These are phyloP conservation scores for Esox niger DNA, from an alignment of 2,113 vertebrate genomes.

Conservation along the genomic window DNA sequence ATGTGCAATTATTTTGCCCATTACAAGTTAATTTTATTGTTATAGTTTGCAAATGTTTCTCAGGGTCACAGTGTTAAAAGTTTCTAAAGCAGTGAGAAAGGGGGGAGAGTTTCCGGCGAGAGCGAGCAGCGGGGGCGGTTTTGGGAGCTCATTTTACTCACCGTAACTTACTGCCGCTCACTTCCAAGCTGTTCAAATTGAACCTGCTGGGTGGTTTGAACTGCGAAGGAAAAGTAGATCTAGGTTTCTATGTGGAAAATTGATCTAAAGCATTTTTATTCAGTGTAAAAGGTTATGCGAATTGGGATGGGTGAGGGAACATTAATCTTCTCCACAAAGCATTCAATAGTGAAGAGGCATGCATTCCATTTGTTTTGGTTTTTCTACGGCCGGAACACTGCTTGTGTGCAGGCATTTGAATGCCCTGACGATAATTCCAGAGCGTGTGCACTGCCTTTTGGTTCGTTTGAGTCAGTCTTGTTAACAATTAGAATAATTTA, in stretches of 20 bases:
- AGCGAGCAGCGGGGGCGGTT: constrained; percentile 32
- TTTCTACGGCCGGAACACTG: constrained; percentile 34
- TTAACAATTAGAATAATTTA: constrained; percentile 30
- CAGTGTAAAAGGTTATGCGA: constrained; percentile 63
- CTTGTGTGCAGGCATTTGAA: neutral
- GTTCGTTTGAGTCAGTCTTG: neutral
- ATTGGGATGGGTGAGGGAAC: constrained; percentile 62
- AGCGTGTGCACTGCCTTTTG: constrained; percentile 1
- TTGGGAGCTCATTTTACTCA: constrained; percentile 56
- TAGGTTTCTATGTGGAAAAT: constrained; percentile 63
- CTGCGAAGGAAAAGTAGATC: constrained; percentile 58
- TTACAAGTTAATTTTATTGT: constrained; percentile 84
- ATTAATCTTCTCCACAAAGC: constrained; percentile 56
- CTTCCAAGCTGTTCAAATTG: constrained; percentile 63
- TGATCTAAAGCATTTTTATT: constrained; percentile 62
- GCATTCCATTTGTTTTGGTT: constrained; percentile 32
- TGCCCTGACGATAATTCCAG: neutral
- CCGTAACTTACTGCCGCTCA: constrained; percentile 42
- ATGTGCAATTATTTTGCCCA: constrained; percentile 82
- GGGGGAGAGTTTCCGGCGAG: constrained; percentile 55
- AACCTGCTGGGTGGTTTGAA: constrained; percentile 71
- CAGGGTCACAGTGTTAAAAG: constrained; percentile 76
- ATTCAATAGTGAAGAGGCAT: constrained; percentile 40
- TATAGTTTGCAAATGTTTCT: constrained; percentile 79
- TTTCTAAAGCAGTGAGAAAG: constrained; percentile 63